Evolutionary conservation across 2,888 invertebrate species (phyloP), one percentile per base, ranked within the genome.

Genomic region (Oscheius onirici): DNA sequence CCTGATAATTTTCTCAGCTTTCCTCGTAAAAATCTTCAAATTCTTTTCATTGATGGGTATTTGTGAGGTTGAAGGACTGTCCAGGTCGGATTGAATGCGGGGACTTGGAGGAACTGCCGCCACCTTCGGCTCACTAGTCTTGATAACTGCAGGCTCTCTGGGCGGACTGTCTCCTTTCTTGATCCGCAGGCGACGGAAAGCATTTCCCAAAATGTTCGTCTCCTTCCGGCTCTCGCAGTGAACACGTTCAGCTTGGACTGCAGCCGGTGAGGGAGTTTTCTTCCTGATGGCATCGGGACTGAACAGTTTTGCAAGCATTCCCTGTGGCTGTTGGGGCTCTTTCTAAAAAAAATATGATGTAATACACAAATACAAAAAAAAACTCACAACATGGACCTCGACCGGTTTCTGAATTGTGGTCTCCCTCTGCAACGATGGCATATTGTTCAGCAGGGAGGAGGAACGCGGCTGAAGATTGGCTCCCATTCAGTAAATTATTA

Each of bases 261-360:
- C 43, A 8, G 46, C 22, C 10, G 68, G 57, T 0, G 68, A 58
- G 11, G 58, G 57, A 17, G 41, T 15, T 20, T 60, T 61, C 20
- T 52, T 60, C 26, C 61, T 3, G 11, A 68, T 63, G 15, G 20
- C n/a, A 40, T 66, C 66, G 49, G 71, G 71, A 40, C 63, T 66
- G 46, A 71, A 71, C 11, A 71, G n/a, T 41, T 57, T 26, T 22
- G 71, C 43, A 1, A 71, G 57, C 57, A 71, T 54, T 66, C 71
- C 71, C 11, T 26, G 40, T 26, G n/a, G 65, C 17, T 13, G 52
- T 3, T 61, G 17, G 72, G 1, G 92, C 92, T 55, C 54, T 34
- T 55, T n/a, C 51, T 51, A 49, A 49, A 55, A 28, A 0, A 55
- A 34, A 34, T 34, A 34, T n/a, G n/a, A n/a, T n/a, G n/a, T n/a